Conservation (phyloP, 2,113 vertebrate genomes). For the Crotophaga sulcirostris region DNA sequence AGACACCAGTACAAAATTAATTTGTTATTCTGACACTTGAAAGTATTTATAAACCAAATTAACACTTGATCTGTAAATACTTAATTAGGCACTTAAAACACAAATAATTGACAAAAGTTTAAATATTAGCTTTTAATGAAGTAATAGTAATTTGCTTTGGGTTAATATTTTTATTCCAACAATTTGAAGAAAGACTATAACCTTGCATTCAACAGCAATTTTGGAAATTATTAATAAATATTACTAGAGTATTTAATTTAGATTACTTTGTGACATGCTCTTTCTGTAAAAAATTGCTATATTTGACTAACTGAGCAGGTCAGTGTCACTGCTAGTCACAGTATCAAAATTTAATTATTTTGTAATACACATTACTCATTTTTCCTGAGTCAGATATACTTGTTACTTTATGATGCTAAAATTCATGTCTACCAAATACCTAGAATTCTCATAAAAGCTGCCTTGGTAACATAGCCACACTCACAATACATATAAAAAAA, state of each 20-base stretch:
- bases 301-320: not conserved
- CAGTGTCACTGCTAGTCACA: not conserved
- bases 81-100: not conserved
- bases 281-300: not conserved
- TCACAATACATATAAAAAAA: not conserved
- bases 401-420: not conserved
- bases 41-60: not conserved
- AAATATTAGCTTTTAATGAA: not conserved
- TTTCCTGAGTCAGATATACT: not conserved
- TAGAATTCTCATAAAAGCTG: not conserved
- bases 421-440: not conserved
- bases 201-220: not conserved
- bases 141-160: not conserved
- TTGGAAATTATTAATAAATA: not conserved
- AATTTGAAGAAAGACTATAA: not conserved
- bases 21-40: not conserved
- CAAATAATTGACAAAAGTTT: not conserved
- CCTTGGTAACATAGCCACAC: not conserved
- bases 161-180: not conserved
- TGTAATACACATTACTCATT: not conserved
- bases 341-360: not conserved
- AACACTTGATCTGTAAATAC: not conserved
- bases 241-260: not conserved
- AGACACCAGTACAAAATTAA: not conserved
- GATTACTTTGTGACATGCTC: not conserved